Percentiles rank a stretch among this genome's conserved stretches.
phyloP scores from a whole-genome alignment of 1,140 invertebrate genomes.

The Drosophila insularis region DNA sequence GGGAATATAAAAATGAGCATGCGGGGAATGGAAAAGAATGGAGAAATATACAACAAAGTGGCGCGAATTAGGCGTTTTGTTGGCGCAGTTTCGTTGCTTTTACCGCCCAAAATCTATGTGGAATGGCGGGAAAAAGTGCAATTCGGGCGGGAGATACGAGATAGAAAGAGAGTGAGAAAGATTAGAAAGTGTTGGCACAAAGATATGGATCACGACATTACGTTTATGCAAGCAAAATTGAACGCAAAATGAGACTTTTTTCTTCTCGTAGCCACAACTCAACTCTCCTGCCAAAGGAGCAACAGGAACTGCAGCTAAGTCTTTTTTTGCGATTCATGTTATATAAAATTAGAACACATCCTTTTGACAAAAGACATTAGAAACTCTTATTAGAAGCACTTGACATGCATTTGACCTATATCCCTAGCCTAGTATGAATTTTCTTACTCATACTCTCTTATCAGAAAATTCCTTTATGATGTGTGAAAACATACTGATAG shows the following conservation, averaged over 20 bases:
- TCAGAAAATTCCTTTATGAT: not conserved
- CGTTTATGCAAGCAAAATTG: not conserved
- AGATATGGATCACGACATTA: not conserved
- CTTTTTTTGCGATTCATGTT: not conserved
- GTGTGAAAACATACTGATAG: too few species aligned
- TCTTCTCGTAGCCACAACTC: not conserved
- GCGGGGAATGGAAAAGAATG: slow-evolving; percentile 49
- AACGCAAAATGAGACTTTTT: not conserved
- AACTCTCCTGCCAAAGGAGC: not conserved
- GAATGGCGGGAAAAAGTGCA: slow-evolving; percentile 73
- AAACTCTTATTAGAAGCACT: not conserved
- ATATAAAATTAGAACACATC: not conserved
- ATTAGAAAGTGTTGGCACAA: slow-evolving; percentile 56
- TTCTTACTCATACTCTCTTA: not conserved
- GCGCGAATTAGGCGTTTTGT: slow-evolving; percentile 75
- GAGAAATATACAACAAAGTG: slow-evolving; percentile 65
- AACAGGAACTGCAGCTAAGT: not conserved
- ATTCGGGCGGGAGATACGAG: slow-evolving; percentile 48
- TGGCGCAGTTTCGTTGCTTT: slow-evolving; percentile 70
- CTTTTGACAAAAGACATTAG: not conserved
- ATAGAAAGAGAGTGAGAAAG: slow-evolving; percentile 22
- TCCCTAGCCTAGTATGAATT: not conserved
- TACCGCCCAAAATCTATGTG: slow-evolving; percentile 76
- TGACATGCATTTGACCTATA: not conserved
- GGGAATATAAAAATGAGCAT: slow-evolving; percentile 51